These are phyloP conservation scores for Halisarca cf. caerulea DNA, from an alignment of 37 sponge, comb jelly and placozoan genomes.

Conservation along the genomic window DNA sequence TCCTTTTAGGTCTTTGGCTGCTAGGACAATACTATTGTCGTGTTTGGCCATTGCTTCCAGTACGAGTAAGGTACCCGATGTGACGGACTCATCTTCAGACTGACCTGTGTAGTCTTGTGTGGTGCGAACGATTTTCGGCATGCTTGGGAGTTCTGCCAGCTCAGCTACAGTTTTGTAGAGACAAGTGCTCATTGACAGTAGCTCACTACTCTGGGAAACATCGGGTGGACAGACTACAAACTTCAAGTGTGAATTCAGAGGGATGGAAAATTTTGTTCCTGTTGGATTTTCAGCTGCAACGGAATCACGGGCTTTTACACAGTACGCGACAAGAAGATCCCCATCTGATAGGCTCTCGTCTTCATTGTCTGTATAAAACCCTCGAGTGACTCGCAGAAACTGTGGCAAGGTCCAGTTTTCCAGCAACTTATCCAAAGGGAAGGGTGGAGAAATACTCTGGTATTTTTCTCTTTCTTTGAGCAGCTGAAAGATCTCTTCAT, in stretches of 20 bases:
- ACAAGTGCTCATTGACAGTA: not conserved
- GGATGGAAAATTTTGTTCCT: conserved; percentile 16
- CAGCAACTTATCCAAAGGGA: not conserved
- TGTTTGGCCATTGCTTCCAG: conserved; percentile 2
- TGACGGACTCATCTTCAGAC: not conserved
- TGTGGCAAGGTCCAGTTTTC: conserved; percentile 7
- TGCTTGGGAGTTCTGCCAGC: not conserved
- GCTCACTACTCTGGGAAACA: not conserved
- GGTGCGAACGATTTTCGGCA: not conserved
- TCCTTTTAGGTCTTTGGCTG: not conserved
- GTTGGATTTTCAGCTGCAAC: not conserved
- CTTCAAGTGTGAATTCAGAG: conserved; percentile 6
- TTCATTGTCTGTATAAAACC: not conserved
- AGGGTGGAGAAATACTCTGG: not conserved
- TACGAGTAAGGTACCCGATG: not conserved
- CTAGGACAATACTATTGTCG: not conserved
- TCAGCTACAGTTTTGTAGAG: conserved; percentile 6
- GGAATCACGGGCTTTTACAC: not conserved
- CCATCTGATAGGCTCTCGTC: conserved; percentile 28
- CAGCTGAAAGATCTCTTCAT: not conserved
- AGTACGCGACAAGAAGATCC: conserved; percentile 20
- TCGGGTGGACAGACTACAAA: not conserved
- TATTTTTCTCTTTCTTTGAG: conserved; percentile 5
- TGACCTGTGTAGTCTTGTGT: not conserved
- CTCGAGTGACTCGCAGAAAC: conserved; percentile 17